These are phyloP conservation scores for Anolis carolinensis DNA, from an alignment of 2,113 vertebrate species.

Conservation along the genomic window DNA sequence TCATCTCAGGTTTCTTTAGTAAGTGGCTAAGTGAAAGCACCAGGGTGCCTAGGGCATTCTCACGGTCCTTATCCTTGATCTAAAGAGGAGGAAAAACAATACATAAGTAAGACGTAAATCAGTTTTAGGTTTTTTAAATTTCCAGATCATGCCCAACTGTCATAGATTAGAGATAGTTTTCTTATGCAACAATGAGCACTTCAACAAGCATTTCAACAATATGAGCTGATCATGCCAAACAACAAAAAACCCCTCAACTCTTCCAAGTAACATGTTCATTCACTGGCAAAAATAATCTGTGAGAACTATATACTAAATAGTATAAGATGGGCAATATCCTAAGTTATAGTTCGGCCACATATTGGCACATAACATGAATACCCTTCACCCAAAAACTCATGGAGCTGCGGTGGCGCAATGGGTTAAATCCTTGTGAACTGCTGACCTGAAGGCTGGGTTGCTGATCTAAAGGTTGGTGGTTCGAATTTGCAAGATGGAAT, in stretches of 20 bases:
- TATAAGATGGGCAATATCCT: neutral
- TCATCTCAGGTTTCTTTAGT: slow-evolving; percentile 79
- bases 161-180: neutral
- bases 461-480: too few species aligned
- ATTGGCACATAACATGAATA: too few species aligned
- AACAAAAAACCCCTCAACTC: too few species aligned
- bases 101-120: neutral
- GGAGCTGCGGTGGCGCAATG: too few species aligned
- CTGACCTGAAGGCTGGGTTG: too few species aligned
- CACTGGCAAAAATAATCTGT: neutral
- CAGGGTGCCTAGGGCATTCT: slow-evolving; percentile 82
- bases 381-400: too few species aligned
- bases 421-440: too few species aligned
- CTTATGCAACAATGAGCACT: neutral
- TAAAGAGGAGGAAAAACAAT: slow-evolving; percentile 51
- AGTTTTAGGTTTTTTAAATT: neutral
- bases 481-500: too few species aligned
- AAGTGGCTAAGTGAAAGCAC: slow-evolving; percentile 82
- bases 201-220: neutral
- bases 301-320: neutral
- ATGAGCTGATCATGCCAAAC: too few species aligned
- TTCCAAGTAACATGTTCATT: neutral
- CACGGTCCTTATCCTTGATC: slow-evolving; percentile 87
- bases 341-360: too few species aligned
- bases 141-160: neutral